Percentiles rank a stretch among this genome's conserved stretches.
Evolutionary conservation across 2,797 vertebrate species (phyloP).

Genomic region (Schizopygopsis malacanthus): DNA sequence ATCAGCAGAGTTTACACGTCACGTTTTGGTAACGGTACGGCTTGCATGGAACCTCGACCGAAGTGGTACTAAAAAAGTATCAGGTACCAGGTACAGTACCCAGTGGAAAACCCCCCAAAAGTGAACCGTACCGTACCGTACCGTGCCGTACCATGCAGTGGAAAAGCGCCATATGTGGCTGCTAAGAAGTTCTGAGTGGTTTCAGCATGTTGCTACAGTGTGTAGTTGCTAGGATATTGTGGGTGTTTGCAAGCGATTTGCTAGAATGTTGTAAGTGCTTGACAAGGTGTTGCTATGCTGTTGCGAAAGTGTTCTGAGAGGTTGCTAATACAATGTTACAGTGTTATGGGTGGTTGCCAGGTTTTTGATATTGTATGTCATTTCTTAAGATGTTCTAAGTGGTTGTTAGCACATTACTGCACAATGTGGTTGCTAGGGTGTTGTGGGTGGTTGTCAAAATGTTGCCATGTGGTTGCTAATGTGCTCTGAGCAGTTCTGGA

Average conservation of each 20-base stretch:
- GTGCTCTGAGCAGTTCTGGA: neutral
- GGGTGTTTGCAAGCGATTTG: neutral
- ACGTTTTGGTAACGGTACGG: too few relatives aligned
- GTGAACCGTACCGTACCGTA: too few relatives aligned
- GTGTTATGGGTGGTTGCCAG: too few relatives aligned
- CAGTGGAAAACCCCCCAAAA: too few relatives aligned
- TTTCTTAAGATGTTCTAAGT: neutral
- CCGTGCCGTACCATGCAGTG: too few relatives aligned
- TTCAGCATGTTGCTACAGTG: too few relatives aligned
- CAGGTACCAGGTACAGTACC: too few relatives aligned
- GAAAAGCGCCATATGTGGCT: neutral
- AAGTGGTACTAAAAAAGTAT: too few relatives aligned
- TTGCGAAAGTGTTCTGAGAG: neutral
- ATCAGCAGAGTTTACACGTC: too few relatives aligned
- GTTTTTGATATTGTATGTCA: neutral
- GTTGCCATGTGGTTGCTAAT: neutral
- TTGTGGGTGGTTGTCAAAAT: neutral
- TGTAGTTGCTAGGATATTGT: neutral
- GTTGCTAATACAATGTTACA: neutral
- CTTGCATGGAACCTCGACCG: too few relatives aligned
- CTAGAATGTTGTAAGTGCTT: neutral
- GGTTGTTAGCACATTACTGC: neutral
- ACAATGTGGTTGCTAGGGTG: neutral
- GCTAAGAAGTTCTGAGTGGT: neutral
- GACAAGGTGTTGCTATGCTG: neutral